phyloP scores from a whole-genome alignment of 1,140 invertebrate genomes.

The Aphaenogaster floridana region DNA sequence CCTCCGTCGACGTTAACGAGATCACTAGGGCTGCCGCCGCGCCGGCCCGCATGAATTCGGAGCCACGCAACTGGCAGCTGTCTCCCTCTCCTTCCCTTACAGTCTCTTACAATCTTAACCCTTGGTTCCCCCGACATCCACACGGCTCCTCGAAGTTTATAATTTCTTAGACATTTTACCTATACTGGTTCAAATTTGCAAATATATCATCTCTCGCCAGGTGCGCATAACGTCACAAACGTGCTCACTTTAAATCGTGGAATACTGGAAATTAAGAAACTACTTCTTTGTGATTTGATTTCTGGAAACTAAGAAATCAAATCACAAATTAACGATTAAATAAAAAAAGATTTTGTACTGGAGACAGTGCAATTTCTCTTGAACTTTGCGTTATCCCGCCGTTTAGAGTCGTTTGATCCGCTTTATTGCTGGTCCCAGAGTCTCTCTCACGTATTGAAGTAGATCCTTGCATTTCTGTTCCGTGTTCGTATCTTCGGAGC shows the following conservation, averaged over 20 bases:
- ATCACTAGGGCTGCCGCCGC: slow-evolving; percentile 21
- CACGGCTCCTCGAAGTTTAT: not conserved
- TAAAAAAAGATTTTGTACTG: slow-evolving; percentile 23
- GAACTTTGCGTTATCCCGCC: not conserved
- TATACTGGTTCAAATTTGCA: not conserved
- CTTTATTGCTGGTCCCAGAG: slow-evolving; percentile 87
- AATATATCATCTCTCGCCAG: not conserved
- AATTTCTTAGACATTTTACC: not conserved
- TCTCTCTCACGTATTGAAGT: slow-evolving; percentile 88
- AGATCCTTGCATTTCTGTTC: slow-evolving; percentile 89
- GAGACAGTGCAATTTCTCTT: not conserved
- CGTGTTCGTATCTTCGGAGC: slow-evolving; percentile 90
- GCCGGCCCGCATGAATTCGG: slow-evolving; percentile 20
- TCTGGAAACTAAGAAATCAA: not conserved
- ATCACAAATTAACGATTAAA: not conserved
- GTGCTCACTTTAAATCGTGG: not conserved
- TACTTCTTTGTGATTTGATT: no score
- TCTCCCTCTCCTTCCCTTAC: not conserved
- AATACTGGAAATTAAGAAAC: not conserved
- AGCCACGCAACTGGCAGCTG: not conserved
- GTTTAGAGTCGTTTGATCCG: not conserved
- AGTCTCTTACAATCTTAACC: not conserved
- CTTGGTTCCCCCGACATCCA: not conserved
- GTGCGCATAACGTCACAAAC: not conserved
- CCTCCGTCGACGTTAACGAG: slow-evolving; percentile 44